These are phyloP conservation scores for Zootermopsis nevadensis DNA, from an alignment of 2,888 invertebrate species.

Conservation along the genomic window DNA sequence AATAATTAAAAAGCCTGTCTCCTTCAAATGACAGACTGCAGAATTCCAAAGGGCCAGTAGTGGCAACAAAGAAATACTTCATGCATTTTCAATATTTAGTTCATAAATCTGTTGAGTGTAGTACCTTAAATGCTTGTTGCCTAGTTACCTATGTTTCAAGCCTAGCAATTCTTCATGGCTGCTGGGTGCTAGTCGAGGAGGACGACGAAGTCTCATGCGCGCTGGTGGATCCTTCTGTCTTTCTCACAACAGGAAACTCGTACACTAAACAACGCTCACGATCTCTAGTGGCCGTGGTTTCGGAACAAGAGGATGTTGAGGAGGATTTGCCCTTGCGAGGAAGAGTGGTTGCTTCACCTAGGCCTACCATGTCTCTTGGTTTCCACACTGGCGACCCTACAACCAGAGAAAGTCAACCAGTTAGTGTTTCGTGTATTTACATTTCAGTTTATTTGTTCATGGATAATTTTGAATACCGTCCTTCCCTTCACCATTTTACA, in stretches of 20 bases:
- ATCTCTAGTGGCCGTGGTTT: constrained; percentile 45
- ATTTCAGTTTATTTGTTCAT: not conserved
- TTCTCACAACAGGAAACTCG: constrained; percentile 50
- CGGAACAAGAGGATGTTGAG: constrained; percentile 52
- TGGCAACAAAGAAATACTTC: too few species aligned
- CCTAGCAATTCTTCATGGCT: constrained; percentile 41
- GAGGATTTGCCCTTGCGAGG: constrained; percentile 68
- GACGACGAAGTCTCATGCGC: constrained; percentile 44
- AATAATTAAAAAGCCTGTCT: too few species aligned
- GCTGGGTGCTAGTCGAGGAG: constrained; percentile 40
- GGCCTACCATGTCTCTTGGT: constrained; percentile 83
- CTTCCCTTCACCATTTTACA: constrained; percentile 25
- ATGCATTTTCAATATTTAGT: too few species aligned
- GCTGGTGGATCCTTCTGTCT: constrained; percentile 48
- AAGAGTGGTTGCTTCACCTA: constrained; percentile 72
- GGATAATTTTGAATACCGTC: constrained; percentile 11
- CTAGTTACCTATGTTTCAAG: constrained; percentile 23
- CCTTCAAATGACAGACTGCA: too few species aligned
- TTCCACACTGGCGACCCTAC: constrained; percentile 99
- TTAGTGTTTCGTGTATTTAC: constrained; percentile 22
- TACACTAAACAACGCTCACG: constrained; percentile 52
- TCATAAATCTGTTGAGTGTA: too few species aligned
- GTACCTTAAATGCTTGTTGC: not conserved
- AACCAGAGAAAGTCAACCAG: constrained; percentile 66
- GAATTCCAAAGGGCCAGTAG: too few species aligned